Evolutionary conservation across 2,113 vertebrate genomes (phyloP).

Genomic region (Chaetodon auriga): DNA sequence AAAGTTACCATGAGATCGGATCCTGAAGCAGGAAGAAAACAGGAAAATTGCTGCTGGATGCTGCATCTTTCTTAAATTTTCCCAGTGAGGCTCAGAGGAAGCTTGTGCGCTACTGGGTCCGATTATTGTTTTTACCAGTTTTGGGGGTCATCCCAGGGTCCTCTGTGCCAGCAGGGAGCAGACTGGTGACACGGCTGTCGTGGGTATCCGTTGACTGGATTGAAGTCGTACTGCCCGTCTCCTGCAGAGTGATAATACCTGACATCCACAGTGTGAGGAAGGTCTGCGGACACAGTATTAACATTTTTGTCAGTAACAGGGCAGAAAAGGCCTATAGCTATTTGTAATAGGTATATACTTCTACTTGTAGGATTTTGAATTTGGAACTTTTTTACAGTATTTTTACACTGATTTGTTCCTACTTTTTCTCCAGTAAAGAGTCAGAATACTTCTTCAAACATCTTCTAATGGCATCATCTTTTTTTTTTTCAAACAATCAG

Average conservation of each 20-base stretch:
- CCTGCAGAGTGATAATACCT: constrained; percentile 27
- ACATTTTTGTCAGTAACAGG: not conserved
- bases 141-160: not conserved
- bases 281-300: constrained; percentile 21
- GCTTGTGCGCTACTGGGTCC: not conserved
- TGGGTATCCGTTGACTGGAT: not conserved
- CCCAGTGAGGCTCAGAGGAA: not conserved
- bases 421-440: no score
- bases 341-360: no score
- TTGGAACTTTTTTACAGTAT: no score
- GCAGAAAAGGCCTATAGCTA: not conserved
- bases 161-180: not conserved
- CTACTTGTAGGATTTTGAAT: no score
- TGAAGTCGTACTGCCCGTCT: not conserved
- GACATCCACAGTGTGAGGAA: not conserved
- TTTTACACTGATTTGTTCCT: no score
- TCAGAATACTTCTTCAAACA: no score
- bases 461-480: no score
- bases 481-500: no score
- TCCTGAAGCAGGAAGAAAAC: constrained; percentile 14
- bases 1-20: not conserved
- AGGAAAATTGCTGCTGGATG: not conserved
- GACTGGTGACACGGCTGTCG: constrained; percentile 12
- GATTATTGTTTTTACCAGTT: constrained; percentile 38
- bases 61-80: not conserved